phyloP scores from a whole-genome alignment of 1,140 invertebrate genomes.

The Melanaphis sacchari region DNA sequence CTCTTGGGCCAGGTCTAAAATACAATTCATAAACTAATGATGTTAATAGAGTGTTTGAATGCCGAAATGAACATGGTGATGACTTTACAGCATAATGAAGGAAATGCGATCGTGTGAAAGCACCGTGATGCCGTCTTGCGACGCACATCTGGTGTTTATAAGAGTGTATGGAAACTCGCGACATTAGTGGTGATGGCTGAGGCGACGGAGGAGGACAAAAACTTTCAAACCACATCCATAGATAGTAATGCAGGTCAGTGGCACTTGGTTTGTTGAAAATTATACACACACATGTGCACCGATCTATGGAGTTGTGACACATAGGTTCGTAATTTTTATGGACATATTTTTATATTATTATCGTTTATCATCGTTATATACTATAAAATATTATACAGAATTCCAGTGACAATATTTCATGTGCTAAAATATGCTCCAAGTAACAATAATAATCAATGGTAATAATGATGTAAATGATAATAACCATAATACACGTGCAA shows the following conservation, averaged over 20 bases:
- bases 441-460: constrained; percentile 15
- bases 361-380: neutral
- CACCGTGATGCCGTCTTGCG: neutral
- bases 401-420: neutral
- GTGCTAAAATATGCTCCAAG: neutral
- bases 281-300: neutral
- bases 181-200: neutral
- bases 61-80: neutral
- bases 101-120: constrained; percentile 25
- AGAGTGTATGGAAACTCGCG: neutral
- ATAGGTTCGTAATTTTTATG: neutral
- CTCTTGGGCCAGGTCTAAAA: neutral
- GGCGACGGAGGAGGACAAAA: neutral
- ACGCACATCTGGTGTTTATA: constrained; percentile 6
- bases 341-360: neutral
- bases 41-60: neutral
- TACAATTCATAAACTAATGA: neutral
- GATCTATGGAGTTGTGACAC: constrained; percentile 25
- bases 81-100: neutral
- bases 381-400: neutral
- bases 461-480: neutral
- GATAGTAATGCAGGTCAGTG: constrained; percentile 57
- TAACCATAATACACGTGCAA: neutral
- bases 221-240: constrained; percentile 58
- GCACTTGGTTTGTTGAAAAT: constrained; percentile 47